A percentile compares a stretch with the other conserved stretches of the same genome.
phyloP scores from a whole-genome alignment of 2,888 invertebrate genomes.

The Hoplodrina ambigua region DNA sequence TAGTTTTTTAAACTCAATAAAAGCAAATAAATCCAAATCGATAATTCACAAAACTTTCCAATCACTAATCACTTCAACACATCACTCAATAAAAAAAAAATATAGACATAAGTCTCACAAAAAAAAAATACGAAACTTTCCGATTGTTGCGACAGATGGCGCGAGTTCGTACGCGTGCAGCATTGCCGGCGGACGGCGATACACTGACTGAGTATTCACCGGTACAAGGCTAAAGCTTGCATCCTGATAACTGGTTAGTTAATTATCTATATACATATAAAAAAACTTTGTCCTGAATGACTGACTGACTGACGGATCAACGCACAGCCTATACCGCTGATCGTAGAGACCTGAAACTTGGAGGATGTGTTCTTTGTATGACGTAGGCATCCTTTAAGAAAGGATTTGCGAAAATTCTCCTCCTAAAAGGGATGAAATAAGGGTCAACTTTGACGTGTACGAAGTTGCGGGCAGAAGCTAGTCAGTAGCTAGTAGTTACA shows the following conservation, averaged over 20 bases:
- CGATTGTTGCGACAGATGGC: conserved; percentile 25
- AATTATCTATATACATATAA: too few species aligned
- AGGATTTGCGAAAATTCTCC: too few species aligned
- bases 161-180: conserved; percentile 23
- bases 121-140: conserved; percentile 53
- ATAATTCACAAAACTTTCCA: conserved; percentile 16
- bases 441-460: too few species aligned
- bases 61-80: conserved; percentile 38
- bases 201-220: conserved; percentile 39
- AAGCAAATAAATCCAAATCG: conserved; percentile 32
- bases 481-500: too few species aligned
- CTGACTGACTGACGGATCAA: too few species aligned
- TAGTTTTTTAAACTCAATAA: conserved; percentile 14
- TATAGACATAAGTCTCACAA: conserved; percentile 29
- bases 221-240: neutral
- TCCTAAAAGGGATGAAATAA: too few species aligned
- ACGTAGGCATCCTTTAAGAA: too few species aligned
- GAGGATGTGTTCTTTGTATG: too few species aligned
- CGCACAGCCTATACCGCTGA: too few species aligned
- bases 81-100: conserved; percentile 41
- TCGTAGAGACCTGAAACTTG: too few species aligned
- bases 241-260: conserved; percentile 36
- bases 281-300: too few species aligned
- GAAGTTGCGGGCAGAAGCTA: too few species aligned
- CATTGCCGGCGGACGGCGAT: conserved; percentile 22